Evolutionary conservation across 1,140 invertebrate genomes (phyloP).

Genomic region (Linepithema humile): DNA sequence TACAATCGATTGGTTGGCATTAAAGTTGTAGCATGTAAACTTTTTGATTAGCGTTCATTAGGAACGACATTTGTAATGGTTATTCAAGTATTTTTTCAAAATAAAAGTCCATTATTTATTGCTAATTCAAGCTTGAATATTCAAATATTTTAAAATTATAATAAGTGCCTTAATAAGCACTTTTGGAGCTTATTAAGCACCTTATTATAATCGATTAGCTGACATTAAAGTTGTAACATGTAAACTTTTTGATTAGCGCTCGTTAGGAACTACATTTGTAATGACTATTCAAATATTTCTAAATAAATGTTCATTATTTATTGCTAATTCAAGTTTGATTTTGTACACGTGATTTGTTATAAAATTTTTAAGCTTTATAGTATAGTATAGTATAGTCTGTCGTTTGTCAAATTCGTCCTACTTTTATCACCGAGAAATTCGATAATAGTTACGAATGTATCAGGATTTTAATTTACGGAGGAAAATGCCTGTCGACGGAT

Average conservation of each 20-base stretch:
- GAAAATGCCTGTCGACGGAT: constrained; percentile 24
- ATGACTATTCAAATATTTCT: background rate
- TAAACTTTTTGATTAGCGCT: background rate
- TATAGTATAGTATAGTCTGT: background rate
- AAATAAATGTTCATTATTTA: no score
- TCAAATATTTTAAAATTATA: background rate
- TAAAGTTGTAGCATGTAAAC: background rate
- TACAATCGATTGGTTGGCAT: background rate
- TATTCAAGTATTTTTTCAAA: no score
- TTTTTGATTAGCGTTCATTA: background rate
- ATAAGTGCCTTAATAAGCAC: background rate
- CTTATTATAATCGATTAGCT: background rate
- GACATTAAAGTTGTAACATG: background rate
- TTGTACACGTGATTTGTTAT: background rate
- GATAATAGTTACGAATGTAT: constrained; percentile 33
- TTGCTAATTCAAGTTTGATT: background rate
- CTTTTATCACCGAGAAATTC: constrained; percentile 34
- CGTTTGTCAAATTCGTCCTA: background rate
- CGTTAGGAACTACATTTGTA: background rate
- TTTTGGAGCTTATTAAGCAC: no score
- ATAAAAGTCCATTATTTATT: no score
- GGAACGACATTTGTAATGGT: background rate
- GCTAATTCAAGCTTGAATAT: no score
- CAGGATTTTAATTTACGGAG: background rate
- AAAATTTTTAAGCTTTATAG: background rate